Evolutionary conservation across 2,113 vertebrate genomes (phyloP).

Genomic region (Lipotes vexillifer): DNA sequence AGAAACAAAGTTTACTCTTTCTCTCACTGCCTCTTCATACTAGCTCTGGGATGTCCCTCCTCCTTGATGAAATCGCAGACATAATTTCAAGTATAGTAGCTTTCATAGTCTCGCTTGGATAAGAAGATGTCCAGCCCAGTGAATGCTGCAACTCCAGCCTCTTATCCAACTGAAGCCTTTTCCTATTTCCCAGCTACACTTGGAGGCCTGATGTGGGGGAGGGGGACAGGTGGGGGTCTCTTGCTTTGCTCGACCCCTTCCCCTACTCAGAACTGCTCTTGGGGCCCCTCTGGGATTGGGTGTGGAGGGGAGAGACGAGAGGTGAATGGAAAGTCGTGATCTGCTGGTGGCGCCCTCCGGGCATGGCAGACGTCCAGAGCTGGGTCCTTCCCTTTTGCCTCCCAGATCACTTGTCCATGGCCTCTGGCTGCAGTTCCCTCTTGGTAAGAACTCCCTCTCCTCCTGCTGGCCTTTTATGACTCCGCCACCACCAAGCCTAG

Average conservation of each 20-base stretch:
- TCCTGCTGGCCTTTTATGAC: neutral
- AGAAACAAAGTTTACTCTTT: neutral
- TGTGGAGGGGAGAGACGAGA: neutral
- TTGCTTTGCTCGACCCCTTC: neutral
- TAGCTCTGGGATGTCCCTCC: neutral
- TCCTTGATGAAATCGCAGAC: neutral
- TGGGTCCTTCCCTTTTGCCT: too few relatives aligned
- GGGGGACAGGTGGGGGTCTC: neutral
- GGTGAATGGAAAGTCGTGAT: fast-evolving
- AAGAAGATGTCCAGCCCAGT: neutral
- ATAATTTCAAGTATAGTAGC: neutral
- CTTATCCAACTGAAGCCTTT: neutral
- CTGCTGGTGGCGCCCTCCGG: neutral
- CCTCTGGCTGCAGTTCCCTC: neutral
- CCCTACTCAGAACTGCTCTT: neutral
- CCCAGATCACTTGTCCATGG: too few relatives aligned
- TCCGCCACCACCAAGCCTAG: neutral
- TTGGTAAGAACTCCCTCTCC: neutral
- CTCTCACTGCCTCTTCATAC: neutral
- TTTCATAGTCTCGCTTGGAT: neutral
- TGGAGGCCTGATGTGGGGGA: neutral
- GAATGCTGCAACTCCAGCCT: neutral
- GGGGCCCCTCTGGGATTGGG: neutral
- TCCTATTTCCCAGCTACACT: neutral
- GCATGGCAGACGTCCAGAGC: neutral